phyloP scores from a whole-genome alignment of 2,797 vertebrate genomes.

The Leptatherina wallacei region DNA sequence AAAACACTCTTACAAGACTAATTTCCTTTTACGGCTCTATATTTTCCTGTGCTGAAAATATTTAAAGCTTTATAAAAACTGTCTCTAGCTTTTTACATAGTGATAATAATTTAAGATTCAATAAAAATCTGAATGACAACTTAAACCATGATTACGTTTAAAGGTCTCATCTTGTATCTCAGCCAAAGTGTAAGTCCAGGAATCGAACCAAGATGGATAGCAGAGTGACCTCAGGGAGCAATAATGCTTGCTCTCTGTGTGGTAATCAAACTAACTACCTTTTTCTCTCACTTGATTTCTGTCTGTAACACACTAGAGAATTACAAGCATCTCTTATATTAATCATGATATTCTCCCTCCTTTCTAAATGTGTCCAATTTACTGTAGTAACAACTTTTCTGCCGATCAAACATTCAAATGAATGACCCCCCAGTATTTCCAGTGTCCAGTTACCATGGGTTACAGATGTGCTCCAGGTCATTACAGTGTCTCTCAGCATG shows the following conservation, averaged over 20 bases:
- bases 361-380: slow-evolving; percentile 8
- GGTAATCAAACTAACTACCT: slow-evolving; percentile 73
- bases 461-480: slow-evolving; percentile 52
- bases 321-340: slow-evolving; percentile 30
- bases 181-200: slow-evolving; percentile 55
- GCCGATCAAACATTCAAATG: slow-evolving; percentile 21
- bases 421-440: slow-evolving; percentile 15
- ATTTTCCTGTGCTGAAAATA: slow-evolving; percentile 10
- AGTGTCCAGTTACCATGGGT: slow-evolving; percentile 50
- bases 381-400: slow-evolving; percentile 14
- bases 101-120: slow-evolving; percentile 12
- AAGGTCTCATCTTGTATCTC: slow-evolving; percentile 51
- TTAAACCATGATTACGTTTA: slow-evolving; percentile 39
- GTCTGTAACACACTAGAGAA: slow-evolving; percentile 30
- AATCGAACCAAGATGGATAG: slow-evolving; percentile 66
- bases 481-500: slow-evolving; percentile 58
- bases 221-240: slow-evolving; percentile 61
- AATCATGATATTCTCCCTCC: neutral
- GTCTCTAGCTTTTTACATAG: slow-evolving; percentile 19
- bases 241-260: slow-evolving; percentile 61
- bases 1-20: neutral
- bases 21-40: neutral
- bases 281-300: slow-evolving; percentile 59
- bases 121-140: slow-evolving; percentile 5
- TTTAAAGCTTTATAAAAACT: slow-evolving; percentile 1